phyloP scores from a whole-genome alignment of 2,797 vertebrate genomes.

The Lagodon rhomboides region DNA sequence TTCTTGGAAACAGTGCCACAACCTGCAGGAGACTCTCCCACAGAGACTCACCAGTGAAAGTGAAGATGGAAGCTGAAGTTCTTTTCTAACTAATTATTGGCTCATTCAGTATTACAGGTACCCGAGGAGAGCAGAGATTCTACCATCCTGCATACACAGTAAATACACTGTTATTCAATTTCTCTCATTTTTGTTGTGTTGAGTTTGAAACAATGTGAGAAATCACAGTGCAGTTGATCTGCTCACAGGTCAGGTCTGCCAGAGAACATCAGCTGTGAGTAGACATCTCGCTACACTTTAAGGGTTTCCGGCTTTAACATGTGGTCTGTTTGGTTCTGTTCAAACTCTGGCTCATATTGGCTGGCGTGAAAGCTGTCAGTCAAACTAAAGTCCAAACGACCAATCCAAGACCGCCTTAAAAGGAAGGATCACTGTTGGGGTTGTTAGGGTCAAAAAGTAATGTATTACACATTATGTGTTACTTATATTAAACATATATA shows the following conservation, averaged over 20 bases:
- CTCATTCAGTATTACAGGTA: not conserved
- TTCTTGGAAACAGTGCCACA: not conserved
- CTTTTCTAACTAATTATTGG: not conserved
- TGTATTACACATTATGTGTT: too few species aligned
- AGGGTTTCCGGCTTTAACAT: not conserved
- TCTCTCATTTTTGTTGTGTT: not conserved
- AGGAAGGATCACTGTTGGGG: not conserved
- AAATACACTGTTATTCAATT: not conserved
- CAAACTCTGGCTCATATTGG: not conserved
- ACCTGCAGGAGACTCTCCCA: not conserved
- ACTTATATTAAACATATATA: too few species aligned
- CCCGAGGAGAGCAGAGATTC: not conserved
- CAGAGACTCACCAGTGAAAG: not conserved
- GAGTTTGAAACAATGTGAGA: not conserved
- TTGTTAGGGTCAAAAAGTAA: too few species aligned
- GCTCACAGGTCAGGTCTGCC: too few species aligned
- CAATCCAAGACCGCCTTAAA: not conserved
- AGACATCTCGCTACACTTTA: not conserved
- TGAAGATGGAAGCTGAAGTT: not conserved
- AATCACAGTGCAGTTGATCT: not conserved
- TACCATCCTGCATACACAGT: not conserved
- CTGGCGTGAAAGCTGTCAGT: not conserved
- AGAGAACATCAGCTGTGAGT: not conserved
- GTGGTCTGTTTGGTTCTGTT: not conserved
- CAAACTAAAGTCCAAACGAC: not conserved